Percentiles rank a stretch among this genome's conserved stretches.
Conservation (phyloP, 2,113 vertebrate species). For the Misgurnus anguillicaudatus region DNA sequence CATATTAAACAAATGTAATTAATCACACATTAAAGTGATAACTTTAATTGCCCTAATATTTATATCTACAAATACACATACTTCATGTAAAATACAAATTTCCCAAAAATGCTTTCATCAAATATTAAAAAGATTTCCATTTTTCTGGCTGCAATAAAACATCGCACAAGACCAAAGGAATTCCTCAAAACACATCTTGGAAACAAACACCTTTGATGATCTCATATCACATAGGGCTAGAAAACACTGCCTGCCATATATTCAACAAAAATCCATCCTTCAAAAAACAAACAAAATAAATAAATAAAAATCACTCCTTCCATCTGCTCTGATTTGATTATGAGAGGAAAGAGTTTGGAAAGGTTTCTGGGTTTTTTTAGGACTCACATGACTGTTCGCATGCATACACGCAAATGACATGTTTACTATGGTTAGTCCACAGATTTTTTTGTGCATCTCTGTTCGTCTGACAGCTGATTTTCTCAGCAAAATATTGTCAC, state of each 20-base stretch:
- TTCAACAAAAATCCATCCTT: background rate
- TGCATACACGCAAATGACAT: background rate
- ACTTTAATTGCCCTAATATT: too few species aligned
- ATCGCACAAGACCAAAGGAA: background rate
- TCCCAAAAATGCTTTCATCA: background rate
- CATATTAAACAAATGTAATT: too few species aligned
- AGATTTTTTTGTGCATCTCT: too few species aligned
- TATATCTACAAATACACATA: too few species aligned
- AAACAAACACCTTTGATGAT: slow-evolving; percentile 37
- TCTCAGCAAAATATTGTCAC: too few species aligned
- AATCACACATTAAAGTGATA: too few species aligned
- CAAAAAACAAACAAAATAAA: background rate
- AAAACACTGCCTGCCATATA: background rate
- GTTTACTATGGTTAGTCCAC: too few species aligned
- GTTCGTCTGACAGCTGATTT: too few species aligned
- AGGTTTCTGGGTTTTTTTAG: background rate
- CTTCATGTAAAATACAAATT: too few species aligned
- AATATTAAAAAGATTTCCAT: background rate
- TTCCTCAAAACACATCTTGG: slow-evolving; percentile 1
- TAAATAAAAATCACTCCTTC: background rate
- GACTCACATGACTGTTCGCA: background rate
- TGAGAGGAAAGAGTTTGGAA: slow-evolving; percentile 6
- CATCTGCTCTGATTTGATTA: slow-evolving; percentile 1
- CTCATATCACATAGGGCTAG: slow-evolving; percentile 16
- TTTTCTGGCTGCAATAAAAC: slow-evolving; percentile 11